phyloP scores from a whole-genome alignment of 2,888 invertebrate species.

The Epirrita christyi region DNA sequence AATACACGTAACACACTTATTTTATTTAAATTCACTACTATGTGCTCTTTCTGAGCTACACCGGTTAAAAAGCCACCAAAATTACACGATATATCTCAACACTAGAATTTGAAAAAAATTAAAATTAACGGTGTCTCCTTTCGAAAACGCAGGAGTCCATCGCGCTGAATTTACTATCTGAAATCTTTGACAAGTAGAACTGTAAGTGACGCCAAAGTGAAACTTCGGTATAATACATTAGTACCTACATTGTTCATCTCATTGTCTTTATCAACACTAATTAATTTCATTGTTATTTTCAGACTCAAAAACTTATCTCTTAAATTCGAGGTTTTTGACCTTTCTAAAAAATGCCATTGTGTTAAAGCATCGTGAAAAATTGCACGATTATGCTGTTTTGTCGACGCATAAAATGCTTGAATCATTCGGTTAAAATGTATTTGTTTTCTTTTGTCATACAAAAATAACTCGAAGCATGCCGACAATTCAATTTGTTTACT shows the following conservation, averaged over 20 bases:
- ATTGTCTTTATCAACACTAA: slow-evolving; percentile 6
- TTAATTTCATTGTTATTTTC: slow-evolving; percentile 19
- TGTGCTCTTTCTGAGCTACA: too few species aligned
- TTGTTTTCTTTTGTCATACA: slow-evolving; percentile 19
- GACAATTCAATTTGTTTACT: slow-evolving; percentile 23
- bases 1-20: too few species aligned
- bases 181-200: too few species aligned
- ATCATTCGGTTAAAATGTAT: slow-evolving; percentile 14
- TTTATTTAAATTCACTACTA: too few species aligned
- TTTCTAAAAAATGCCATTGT: slow-evolving; percentile 8
- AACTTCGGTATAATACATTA: not conserved
- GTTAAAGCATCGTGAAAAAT: slow-evolving; percentile 19
- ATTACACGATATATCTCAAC: too few species aligned
- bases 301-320: slow-evolving; percentile 12
- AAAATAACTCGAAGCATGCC: slow-evolving; percentile 10
- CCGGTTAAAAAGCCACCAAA: too few species aligned
- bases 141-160: too few species aligned
- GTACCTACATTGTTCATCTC: not conserved
- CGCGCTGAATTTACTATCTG: too few species aligned
- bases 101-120: too few species aligned
- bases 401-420: slow-evolving; percentile 11
- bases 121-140: too few species aligned
- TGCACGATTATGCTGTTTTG: slow-evolving; percentile 9
- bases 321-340: slow-evolving; percentile 18
- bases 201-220: not conserved